Conservation (phyloP, 1,140 invertebrate species). For the Streblospio benedicti region DNA sequence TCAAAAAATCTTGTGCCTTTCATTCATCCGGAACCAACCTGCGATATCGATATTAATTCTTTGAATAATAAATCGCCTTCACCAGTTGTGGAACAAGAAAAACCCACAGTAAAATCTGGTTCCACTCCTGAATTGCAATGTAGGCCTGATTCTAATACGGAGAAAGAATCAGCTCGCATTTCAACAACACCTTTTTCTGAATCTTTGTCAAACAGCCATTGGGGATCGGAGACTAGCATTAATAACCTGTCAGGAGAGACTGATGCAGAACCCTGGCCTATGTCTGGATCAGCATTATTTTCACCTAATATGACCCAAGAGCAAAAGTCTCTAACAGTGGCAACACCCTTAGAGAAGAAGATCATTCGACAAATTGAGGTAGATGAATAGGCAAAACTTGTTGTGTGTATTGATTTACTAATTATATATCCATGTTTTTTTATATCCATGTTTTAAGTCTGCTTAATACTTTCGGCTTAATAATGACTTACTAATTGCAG, state of each 20-base stretch:
- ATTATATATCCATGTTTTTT: neutral
- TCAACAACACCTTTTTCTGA: neutral
- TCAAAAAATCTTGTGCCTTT: too few relatives aligned
- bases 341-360: slow-evolving; percentile 5
- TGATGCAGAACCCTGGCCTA: neutral
- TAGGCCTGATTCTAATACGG: too few relatives aligned
- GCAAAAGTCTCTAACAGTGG: neutral
- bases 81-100: too few relatives aligned
- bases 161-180: neutral
- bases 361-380: slow-evolving; percentile 8
- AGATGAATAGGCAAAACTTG: neutral
- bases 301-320: neutral
- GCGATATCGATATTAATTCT: too few relatives aligned
- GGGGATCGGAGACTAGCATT: neutral
- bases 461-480: neutral
- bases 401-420: neutral
- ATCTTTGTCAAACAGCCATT: neutral
- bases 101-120: too few relatives aligned
- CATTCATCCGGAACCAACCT: too few relatives aligned
- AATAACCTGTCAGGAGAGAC: neutral
- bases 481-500: neutral
- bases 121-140: too few relatives aligned
- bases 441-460: neutral
- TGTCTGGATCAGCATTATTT: neutral
- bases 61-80: too few relatives aligned